Evolutionary conservation across 2,888 invertebrate genomes (phyloP).

Genomic region (Argyresthia goedartella): DNA sequence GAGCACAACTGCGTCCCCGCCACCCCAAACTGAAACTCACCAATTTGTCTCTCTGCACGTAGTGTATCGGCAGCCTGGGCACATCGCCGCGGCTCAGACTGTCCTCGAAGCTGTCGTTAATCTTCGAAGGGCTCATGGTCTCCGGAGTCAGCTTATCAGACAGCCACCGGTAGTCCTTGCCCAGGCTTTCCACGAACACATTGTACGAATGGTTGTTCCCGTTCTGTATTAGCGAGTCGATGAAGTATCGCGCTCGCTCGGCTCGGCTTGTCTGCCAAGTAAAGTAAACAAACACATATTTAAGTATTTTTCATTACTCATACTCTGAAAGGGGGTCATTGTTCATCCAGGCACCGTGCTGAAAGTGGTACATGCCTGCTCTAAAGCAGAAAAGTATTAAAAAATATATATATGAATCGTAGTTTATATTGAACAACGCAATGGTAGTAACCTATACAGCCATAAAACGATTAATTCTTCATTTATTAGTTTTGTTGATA

Average conservation of each 20-base stretch:
- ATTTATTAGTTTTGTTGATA: too few species aligned
- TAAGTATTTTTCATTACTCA: background rate
- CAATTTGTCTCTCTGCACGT: slow-evolving; percentile 57
- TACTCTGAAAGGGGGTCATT: background rate
- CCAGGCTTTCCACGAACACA: slow-evolving; percentile 64
- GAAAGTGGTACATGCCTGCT: too few species aligned
- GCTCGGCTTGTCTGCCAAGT: slow-evolving; percentile 47
- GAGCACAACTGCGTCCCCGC: too few species aligned
- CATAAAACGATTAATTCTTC: too few species aligned
- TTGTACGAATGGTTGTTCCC: slow-evolving; percentile 60
- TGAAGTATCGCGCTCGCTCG: slow-evolving; percentile 42
- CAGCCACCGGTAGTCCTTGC: slow-evolving; percentile 71
- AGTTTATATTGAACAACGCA: too few species aligned
- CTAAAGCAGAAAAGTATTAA: too few species aligned
- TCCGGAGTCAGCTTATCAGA: slow-evolving; percentile 55
- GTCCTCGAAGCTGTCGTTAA: slow-evolving; percentile 58
- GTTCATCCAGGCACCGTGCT: too few species aligned
- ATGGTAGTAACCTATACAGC: too few species aligned
- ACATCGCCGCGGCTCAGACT: slow-evolving; percentile 69
- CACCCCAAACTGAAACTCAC: slow-evolving; percentile 44
- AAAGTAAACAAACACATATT: slow-evolving; percentile 20
- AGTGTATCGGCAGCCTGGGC: slow-evolving; percentile 67
- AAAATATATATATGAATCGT: too few species aligned
- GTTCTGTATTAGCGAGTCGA: slow-evolving; percentile 46
- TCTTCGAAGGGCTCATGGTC: slow-evolving; percentile 28